Base-by-base conservation (phyloP, 2,113 vertebrate genomes). In the Apteryx mantelli region DNA sequence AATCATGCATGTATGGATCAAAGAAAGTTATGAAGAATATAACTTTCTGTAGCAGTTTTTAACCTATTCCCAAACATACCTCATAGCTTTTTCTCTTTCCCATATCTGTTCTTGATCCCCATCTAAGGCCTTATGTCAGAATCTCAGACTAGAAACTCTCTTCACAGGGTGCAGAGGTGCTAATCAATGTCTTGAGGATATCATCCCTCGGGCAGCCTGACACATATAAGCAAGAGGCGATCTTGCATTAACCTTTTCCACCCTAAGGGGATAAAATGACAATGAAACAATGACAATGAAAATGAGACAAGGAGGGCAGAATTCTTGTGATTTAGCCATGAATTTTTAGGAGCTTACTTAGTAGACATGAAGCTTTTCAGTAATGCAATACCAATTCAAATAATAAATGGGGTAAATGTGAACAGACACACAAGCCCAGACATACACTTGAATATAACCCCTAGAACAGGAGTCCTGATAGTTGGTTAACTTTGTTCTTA, bases 201-300 rank as follows among this genome's bases (percentile, higher is more conserved):
- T 88, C 86, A 90, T 82, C 78, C 1, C 0, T 53, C 44, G 74
- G 58, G 24, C 65, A 73, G 69, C 18, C 34, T 91, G 86, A 84
- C 70, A 84, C 24, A n/a, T 58, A 58, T 73, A 69, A 93, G 93
- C 70, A 80, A 90, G 73, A 87, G n/a, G 44, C 84, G 70, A 50
- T 92, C 70, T 89, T 91, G 40, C 64, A 68, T 89, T 95, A 86
- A 88, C 52, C 91, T 96, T 84, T 92, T 80, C 58, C 5, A 8
- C 44, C 79, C 48, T 68, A 13, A 2, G n/a, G 77, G 52, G 44
- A 82, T n/a, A 76, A 94, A 94, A 94, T 65, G 10, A 65, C 95
- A 89, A 87, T 84, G 76, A 91, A 92, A 87, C n/a, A 91, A 78
- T 69, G 84, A 73, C 91, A 95, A 25, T 40, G 80, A 32, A 53